Evolutionary conservation across 2,888 invertebrate genomes (phyloP).

Genomic region (Spicauda simplicius): DNA sequence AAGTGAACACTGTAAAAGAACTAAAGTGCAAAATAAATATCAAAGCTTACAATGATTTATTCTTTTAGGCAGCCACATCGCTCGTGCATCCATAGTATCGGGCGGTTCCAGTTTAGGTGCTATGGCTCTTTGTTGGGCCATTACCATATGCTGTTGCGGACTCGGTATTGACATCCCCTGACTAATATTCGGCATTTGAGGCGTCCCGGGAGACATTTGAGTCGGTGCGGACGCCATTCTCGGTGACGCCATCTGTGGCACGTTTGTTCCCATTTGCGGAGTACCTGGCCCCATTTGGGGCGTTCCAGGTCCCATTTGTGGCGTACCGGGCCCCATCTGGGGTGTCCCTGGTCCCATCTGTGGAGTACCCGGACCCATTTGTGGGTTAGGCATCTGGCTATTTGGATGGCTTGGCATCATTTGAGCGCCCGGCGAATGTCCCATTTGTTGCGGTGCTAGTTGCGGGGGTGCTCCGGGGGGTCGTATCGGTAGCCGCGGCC

Average conservation of each 20-base stretch:
- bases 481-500: conserved; percentile 66
- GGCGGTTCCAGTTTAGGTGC: conserved; percentile 86
- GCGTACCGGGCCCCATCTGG: conserved; percentile 52
- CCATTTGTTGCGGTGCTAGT: conserved; percentile 57
- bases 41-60: conserved; percentile 87
- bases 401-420: conserved; percentile 52
- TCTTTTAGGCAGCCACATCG: conserved; percentile 87
- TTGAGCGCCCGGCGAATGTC: conserved; percentile 53
- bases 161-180: conserved; percentile 73
- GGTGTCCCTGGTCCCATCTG: conserved; percentile 62
- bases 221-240: conserved; percentile 74
- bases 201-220: conserved; percentile 77
- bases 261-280: conserved; percentile 61
- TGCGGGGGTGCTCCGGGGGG: conserved; percentile 65
- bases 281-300: conserved; percentile 54
- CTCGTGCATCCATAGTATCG: conserved; percentile 84
- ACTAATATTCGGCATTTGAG: conserved; percentile 73
- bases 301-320: conserved; percentile 62
- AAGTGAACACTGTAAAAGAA: conserved; percentile 45
- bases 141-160: conserved; percentile 66
- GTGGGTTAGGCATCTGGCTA: conserved; percentile 49
- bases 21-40: conserved; percentile 54
- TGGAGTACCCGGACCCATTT: conserved; percentile 52
- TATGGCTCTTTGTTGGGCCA: conserved; percentile 73
- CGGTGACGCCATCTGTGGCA: conserved; percentile 74